Evolutionary conservation across 2,113 vertebrate genomes (phyloP), one percentile per base, ranked within the genome.

Genomic region (Charadrius vociferus): DNA sequence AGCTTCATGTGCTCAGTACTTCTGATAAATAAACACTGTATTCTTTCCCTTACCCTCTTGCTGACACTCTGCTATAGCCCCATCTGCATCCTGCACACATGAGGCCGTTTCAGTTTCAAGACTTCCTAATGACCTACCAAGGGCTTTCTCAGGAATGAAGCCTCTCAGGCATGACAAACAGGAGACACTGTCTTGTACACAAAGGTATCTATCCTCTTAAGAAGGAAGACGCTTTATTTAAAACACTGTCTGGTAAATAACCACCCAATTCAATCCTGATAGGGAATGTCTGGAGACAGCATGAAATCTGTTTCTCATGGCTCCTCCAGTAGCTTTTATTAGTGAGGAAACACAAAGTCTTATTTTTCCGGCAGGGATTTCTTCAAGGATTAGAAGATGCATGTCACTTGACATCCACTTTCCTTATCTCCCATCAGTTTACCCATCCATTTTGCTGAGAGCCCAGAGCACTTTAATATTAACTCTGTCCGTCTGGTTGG

Each of bases 381-480:
- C 65, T 32, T 34, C 34, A 23, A 63, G 78, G 88, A 84, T 96
- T 65, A 95, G 80, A 56, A 90, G 93, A 52, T 34, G 7, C 30
- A 8, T 4, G 11, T 52, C 83, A 75, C 83, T 61, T 55, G 75
- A 80, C 90, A 87, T 81, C 80, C 80, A 58, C 68, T 92, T 70
- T 21, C 86, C 83, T 90, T 89, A 90, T 92, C 92, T 96, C 14
- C 59, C 70, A 79, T 58, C 73, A 81, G 73, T 47, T 67, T 61
- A 49, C 30, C 50, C 24, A 47, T 36, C 49, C 10, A 1, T 45
- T 67, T 34, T 50, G 45, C 88, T 56, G 1, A 86, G 59, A 94
- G 71, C 71, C 39, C 0, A 0, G 49, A 90, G 88, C 81, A 71
- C 72, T 92, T 90, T 6, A 88, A 4, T 1, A 43, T 52, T 32